Conservation (phyloP, 2,888 invertebrate genomes). For the Lithosia quadra region DNA sequence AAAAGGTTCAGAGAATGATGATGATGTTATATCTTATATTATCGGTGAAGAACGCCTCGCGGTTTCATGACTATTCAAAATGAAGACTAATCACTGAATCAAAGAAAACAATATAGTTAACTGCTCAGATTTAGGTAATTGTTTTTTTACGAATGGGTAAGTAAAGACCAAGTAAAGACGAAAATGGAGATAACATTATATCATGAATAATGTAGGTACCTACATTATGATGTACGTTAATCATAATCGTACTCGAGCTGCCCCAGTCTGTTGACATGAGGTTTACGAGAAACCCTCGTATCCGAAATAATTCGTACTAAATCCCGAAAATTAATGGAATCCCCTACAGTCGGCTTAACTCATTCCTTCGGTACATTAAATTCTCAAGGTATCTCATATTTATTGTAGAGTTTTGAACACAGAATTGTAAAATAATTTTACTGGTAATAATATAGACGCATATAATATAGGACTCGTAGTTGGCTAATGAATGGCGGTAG, state of each 20-base stretch:
- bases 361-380: slow-evolving; percentile 14
- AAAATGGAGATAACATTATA: not conserved
- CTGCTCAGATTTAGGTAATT: not conserved
- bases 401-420: not conserved
- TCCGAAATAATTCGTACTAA: slow-evolving; percentile 12
- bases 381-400: not conserved
- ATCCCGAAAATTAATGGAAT: slow-evolving; percentile 20
- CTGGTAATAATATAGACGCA: too few species aligned
- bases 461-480: too few species aligned
- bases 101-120: not conserved
- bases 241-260: not conserved
- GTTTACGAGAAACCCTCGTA: slow-evolving; percentile 14
- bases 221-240: slow-evolving; percentile 2
- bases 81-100: too few species aligned
- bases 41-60: too few species aligned
- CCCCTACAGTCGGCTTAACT: slow-evolving; percentile 17
- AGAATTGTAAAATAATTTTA: not conserved
- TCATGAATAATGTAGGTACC: not conserved
- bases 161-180: not conserved
- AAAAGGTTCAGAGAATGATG: too few species aligned
- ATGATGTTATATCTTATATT: too few species aligned
- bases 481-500: too few species aligned
- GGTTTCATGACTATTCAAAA: too few species aligned
- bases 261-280: slow-evolving; percentile 11
- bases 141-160: not conserved